Percentiles rank a stretch among this genome's conserved stretches.
Conservation (phyloP, 2,888 invertebrate genomes). For the Camptogramma bilineatum region DNA sequence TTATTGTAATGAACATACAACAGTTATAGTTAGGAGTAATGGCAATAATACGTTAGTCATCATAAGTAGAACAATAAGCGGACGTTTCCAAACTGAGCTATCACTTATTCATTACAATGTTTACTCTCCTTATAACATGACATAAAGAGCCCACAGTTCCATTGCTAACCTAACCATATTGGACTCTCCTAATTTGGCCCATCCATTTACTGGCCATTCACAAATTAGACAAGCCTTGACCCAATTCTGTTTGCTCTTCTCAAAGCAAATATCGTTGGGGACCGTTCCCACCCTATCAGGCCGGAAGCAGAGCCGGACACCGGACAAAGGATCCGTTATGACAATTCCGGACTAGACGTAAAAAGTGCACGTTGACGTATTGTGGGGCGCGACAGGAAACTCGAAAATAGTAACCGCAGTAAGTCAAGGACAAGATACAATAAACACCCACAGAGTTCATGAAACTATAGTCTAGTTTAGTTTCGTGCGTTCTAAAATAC, state of each 20-base stretch:
- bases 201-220: slow-evolving; percentile 60
- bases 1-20: too few relatives aligned
- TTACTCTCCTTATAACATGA: slow-evolving; percentile 28
- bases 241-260: slow-evolving; percentile 72
- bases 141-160: slow-evolving; percentile 26
- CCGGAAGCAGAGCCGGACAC: slow-evolving; percentile 74
- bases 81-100: slow-evolving; percentile 26
- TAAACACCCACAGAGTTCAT: slow-evolving; percentile 39
- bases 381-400: slow-evolving; percentile 57
- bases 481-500: slow-evolving; percentile 29
- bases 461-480: slow-evolving; percentile 37
- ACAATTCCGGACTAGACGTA: slow-evolving; percentile 58
- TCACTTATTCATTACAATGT: slow-evolving; percentile 37
- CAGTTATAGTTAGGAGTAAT: background rate
- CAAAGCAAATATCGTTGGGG: slow-evolving; percentile 57
- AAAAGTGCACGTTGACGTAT: slow-evolving; percentile 50
- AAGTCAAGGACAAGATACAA: slow-evolving; percentile 51
- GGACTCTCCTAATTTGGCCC: slow-evolving; percentile 60
- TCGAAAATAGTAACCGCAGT: slow-evolving; percentile 53
- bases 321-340: slow-evolving; percentile 77
- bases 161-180: slow-evolving; percentile 40
- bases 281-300: slow-evolving; percentile 73
- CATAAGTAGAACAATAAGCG: slow-evolving; percentile 18
- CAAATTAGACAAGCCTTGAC: slow-evolving; percentile 72
- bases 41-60: background rate